Conservation (phyloP, 2,888 invertebrate species). For the Amiota minor region DNA sequence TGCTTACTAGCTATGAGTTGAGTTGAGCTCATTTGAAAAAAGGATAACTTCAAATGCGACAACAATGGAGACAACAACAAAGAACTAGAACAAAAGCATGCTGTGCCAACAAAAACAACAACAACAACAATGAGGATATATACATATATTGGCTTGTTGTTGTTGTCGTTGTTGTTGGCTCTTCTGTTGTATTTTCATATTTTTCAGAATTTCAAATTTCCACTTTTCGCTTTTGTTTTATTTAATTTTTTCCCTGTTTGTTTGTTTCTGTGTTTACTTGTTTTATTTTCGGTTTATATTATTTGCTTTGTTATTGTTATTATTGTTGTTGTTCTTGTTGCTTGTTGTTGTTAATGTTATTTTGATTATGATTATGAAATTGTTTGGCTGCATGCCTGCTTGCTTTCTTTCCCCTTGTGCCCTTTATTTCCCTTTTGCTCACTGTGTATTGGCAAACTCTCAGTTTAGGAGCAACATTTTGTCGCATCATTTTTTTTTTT, state of each 20-base stretch:
- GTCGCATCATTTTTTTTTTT: constrained; percentile 32
- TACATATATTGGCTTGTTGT: neutral
- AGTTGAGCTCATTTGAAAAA: neutral
- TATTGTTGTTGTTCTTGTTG: constrained; percentile 30
- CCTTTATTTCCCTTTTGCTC: constrained; percentile 13
- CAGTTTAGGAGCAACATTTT: constrained; percentile 48
- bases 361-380: constrained; percentile 68
- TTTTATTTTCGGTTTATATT: constrained; percentile 2
- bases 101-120: constrained; percentile 32
- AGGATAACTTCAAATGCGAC: neutral
- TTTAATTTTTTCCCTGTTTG: neutral
- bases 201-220: too few species aligned
- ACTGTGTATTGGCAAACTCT: constrained; percentile 35
- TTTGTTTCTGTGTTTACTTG: constrained; percentile 1
- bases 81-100: constrained; percentile 24
- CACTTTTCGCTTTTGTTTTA: too few species aligned
- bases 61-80: constrained; percentile 31
- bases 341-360: constrained; percentile 64
- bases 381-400: constrained; percentile 52
- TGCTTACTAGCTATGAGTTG: too few species aligned
- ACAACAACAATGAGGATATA: constrained; percentile 35
- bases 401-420: neutral
- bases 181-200: too few species aligned
- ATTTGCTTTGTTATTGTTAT: neutral
- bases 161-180: constrained; percentile 43